Evolutionary conservation across 2,113 vertebrate genomes (phyloP).

Genomic region (Peromyscus polionotus): DNA sequence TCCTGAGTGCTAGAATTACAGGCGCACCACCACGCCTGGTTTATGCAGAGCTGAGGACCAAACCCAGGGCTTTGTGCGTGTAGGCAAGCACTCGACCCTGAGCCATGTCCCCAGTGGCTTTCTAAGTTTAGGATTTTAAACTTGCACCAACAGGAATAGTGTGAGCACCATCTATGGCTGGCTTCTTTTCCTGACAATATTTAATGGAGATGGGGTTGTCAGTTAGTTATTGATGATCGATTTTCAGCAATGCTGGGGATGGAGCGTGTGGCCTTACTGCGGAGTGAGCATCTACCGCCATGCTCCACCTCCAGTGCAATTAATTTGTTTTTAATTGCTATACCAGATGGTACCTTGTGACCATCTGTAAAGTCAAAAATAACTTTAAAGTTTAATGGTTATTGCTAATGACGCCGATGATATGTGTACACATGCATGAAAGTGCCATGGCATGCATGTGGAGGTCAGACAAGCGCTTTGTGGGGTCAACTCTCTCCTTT

Average conservation of each 20-base stretch:
- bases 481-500: background rate
- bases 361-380: background rate
- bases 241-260: background rate
- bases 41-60: background rate
- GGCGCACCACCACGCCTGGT: background rate
- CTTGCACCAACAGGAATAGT: background rate
- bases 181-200: background rate
- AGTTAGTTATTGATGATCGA: background rate
- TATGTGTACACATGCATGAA: background rate
- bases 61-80: background rate
- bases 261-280: background rate
- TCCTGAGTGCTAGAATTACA: background rate
- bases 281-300: background rate
- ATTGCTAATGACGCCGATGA: background rate
- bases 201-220: background rate
- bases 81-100: background rate
- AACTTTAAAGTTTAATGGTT: background rate
- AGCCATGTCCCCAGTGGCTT: background rate
- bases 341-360: background rate
- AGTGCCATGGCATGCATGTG: background rate
- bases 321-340: background rate
- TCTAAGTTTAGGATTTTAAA: background rate
- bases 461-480: background rate
- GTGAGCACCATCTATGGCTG: accelerated
- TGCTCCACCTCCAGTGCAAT: background rate